Base-by-base conservation (phyloP, 2,113 vertebrate species). In the Anoura caudifer region DNA sequence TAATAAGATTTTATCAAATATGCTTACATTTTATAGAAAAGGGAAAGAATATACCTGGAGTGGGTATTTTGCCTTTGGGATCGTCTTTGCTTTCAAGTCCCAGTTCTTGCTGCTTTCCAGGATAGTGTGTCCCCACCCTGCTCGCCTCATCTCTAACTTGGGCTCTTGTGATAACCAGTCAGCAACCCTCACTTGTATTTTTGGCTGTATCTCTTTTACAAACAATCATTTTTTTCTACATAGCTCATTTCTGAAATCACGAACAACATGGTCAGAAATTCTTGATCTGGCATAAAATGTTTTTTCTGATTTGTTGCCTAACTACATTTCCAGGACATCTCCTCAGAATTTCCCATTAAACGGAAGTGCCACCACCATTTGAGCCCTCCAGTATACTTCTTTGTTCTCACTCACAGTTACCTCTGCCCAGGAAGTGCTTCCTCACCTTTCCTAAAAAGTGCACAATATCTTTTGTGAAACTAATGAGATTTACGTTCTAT, bases 1-100 rank as follows among this genome's bases (percentile, higher is more conserved):
- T 13, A 90, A 2, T 75, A 97, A 50, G 36, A 95, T 76, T 80
- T 85, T 63, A 94, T 26, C 72, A 92, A 85, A 70, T n/a, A 93
- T 24, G 77, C 77, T 81, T 94, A 59, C 94, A 65, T 77, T 77
- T 92, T 93, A 54, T 69, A 82, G 47, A 50, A 86, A 72, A 73
- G 6, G 7, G 14, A 65, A 95, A 54, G 7, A 41, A 73, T 33
- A 22, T 22, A 41, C 22, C 1, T 69, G 3, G 33, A 38, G 52
- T 47, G 4, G 9, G 19, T 19, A 63, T 87, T 70, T 81, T 47
- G 2, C 6, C 50, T 26, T 85, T 45, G 45, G 20, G 22, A 45
- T 3, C n/a, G 7, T 54, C 56, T 96, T 67, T 93, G 45, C 19
- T 36, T 87, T 84, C 45, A 43, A 61, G 80, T 77, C n/a, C 52